Percentiles rank a stretch among this genome's conserved stretches.
Conservation (phyloP, 2,888 invertebrate genomes). For the Oegoconia quadripuncta region DNA sequence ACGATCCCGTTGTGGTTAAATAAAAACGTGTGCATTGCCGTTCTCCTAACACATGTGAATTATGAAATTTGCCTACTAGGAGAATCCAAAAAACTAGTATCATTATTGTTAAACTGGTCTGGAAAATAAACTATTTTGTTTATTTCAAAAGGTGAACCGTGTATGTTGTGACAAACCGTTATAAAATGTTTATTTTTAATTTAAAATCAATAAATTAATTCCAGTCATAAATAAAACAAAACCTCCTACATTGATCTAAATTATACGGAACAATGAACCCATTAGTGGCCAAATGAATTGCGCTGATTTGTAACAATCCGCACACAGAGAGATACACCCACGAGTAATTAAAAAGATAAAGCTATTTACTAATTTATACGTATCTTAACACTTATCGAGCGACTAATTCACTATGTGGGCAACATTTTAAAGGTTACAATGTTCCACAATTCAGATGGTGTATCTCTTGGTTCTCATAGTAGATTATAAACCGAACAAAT, state of each 20-base stretch:
- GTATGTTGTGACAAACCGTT: too few relatives aligned
- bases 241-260: too few relatives aligned
- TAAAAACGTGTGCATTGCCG: too few relatives aligned
- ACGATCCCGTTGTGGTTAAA: too few relatives aligned
- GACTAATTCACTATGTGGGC: slow-evolving; percentile 62
- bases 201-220: too few relatives aligned
- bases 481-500: slow-evolving; percentile 65
- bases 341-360: slow-evolving; percentile 14
- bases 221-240: too few relatives aligned
- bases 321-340: slow-evolving; percentile 8
- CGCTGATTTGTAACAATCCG: slow-evolving; percentile 1
- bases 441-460: slow-evolving; percentile 51
- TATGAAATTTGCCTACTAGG: too few relatives aligned
- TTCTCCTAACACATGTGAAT: too few relatives aligned
- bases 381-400: slow-evolving; percentile 59
- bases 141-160: neutral
- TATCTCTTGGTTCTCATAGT: slow-evolving; percentile 50
- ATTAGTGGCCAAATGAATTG: slow-evolving; percentile 1
- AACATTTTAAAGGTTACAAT: slow-evolving; percentile 53
- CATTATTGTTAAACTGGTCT: too few relatives aligned
- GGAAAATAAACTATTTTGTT: too few relatives aligned
- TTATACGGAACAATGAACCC: neutral
- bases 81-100: too few relatives aligned
- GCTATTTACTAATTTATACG: slow-evolving; percentile 47
- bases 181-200: too few relatives aligned